Conservation (phyloP, 2,888 invertebrate genomes). For the Stictocephala bisonia region DNA sequence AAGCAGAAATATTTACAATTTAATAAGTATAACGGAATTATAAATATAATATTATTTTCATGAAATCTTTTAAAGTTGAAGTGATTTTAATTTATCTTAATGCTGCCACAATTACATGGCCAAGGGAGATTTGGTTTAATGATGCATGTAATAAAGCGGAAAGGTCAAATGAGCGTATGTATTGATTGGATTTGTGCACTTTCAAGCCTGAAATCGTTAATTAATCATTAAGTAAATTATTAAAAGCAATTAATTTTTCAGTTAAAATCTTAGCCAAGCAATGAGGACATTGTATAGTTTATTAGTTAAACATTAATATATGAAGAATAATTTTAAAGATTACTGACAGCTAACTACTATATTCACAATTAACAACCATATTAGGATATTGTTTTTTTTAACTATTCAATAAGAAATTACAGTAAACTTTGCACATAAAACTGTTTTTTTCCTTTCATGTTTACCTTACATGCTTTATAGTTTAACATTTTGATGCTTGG, state of each 20-base stretch:
- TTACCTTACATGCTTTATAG: no score
- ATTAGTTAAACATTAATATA: neutral
- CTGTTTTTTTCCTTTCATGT: no score
- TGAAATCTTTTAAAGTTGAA: neutral
- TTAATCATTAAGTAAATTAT: neutral
- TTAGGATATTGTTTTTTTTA: no score
- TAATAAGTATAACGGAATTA: no score
- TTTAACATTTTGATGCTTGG: no score
- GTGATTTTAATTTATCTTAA: neutral
- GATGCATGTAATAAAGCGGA: slow-evolving; percentile 16
- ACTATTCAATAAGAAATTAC: no score
- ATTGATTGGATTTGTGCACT: neutral
- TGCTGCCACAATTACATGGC: slow-evolving; percentile 2
- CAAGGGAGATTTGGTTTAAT: neutral
- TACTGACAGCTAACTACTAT: no score
- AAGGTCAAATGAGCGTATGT: slow-evolving; percentile 9
- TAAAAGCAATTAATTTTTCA: neutral
- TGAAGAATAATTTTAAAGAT: no score
- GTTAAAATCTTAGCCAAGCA: neutral
- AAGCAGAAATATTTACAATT: no score
- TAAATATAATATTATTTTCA: slow-evolving; percentile 3
- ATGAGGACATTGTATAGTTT: neutral
- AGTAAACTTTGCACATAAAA: no score
- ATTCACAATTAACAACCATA: no score
- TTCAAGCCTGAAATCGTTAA: neutral